Conservation (phyloP, 2,113 vertebrate genomes). For the Caranx ignobilis region DNA sequence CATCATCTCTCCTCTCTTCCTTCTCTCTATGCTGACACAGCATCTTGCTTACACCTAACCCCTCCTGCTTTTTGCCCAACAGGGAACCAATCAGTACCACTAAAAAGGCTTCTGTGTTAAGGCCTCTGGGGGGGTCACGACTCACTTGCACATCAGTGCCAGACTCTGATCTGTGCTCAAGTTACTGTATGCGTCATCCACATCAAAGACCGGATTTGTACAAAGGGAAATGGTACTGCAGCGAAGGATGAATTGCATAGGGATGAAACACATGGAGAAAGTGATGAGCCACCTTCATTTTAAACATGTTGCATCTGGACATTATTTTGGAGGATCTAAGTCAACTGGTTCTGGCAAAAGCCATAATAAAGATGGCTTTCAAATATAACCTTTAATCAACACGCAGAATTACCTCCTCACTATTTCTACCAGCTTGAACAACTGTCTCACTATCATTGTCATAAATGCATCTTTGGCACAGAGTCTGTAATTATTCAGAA, state of each 20-base stretch:
- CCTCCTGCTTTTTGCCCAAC: constrained; percentile 9
- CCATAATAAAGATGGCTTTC: background rate
- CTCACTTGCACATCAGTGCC: constrained; percentile 23
- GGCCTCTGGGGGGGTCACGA: constrained; percentile 13
- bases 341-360: background rate
- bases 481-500: background rate
- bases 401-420: background rate
- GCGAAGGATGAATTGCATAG: background rate
- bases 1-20: constrained; percentile 20
- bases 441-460: background rate
- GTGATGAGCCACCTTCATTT: background rate
- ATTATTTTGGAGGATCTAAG: background rate
- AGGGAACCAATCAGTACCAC: constrained; percentile 7
- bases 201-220: constrained; percentile 13
- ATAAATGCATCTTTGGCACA: background rate
- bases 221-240: constrained; percentile 9
- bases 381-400: background rate
- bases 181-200: constrained; percentile 27
- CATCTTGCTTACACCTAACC: constrained; percentile 42
- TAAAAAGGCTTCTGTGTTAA: constrained; percentile 35
- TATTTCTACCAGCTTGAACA: background rate
- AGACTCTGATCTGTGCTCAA: constrained; percentile 33
- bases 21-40: constrained; percentile 55
- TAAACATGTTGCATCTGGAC: background rate
- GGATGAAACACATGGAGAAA: too few relatives aligned